Conservation (phyloP, 1,140 invertebrate species). For the Micrasema minimum region DNA sequence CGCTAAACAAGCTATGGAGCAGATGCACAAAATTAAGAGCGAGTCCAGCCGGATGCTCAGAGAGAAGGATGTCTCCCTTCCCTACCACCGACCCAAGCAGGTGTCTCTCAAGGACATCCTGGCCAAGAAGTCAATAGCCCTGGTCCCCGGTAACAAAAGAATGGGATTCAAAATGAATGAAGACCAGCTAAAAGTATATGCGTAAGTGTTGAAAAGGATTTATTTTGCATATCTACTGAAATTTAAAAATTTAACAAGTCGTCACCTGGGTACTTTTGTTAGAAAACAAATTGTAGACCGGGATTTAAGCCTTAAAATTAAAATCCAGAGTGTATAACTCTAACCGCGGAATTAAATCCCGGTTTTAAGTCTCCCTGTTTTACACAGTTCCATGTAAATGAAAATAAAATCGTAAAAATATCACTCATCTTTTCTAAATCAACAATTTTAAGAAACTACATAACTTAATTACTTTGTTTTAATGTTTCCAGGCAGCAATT, state of each 20-base stretch:
- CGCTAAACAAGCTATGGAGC: constrained; percentile 67
- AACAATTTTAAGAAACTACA: not conserved
- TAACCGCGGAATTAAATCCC: too few relatives aligned
- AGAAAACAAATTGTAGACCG: too few relatives aligned
- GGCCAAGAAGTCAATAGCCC: constrained; percentile 60
- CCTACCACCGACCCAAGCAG: constrained; percentile 82
- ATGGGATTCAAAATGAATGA: constrained; percentile 67
- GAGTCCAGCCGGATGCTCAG: constrained; percentile 75
- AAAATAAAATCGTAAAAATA: too few relatives aligned
- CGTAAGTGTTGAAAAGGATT: too few relatives aligned
- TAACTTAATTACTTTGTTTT: constrained; percentile 1
- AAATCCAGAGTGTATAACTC: too few relatives aligned
- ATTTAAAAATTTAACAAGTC: too few relatives aligned
- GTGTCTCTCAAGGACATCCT: constrained; percentile 77
- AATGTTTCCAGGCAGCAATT: constrained; percentile 63
- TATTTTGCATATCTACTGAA: not conserved
- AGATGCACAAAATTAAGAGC: constrained; percentile 68
- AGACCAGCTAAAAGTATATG: constrained; percentile 67
- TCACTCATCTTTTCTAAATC: too few relatives aligned
- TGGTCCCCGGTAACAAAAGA: constrained; percentile 59
- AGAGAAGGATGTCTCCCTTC: constrained; percentile 75
- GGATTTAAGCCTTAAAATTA: too few relatives aligned
- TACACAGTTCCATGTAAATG: too few relatives aligned
- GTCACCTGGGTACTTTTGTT: not conserved
- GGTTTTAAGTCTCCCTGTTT: too few relatives aligned